Evolutionary conservation across 2,888 invertebrate genomes (phyloP).

Genomic region (Morpho helenor): DNA sequence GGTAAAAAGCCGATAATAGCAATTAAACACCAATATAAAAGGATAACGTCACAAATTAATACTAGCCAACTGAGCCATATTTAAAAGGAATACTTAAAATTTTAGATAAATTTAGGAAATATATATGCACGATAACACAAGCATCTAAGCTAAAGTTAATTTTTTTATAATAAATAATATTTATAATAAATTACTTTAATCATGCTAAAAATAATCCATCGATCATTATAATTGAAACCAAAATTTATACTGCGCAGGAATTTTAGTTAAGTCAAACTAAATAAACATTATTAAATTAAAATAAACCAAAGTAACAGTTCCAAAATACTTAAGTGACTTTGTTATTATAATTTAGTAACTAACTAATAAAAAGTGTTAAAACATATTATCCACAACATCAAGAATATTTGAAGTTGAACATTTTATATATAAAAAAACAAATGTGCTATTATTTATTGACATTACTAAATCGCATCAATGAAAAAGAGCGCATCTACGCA

Average conservation of each 20-base stretch:
- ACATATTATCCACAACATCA: slow-evolving; percentile 28
- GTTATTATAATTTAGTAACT: slow-evolving; percentile 13
- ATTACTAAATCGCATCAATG: no score
- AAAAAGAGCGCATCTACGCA: no score
- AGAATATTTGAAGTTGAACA: slow-evolving; percentile 31
- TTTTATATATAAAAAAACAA: not conserved
- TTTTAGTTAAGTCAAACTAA: not conserved
- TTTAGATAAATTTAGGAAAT: slow-evolving; percentile 13
- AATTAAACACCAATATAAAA: slow-evolving; percentile 25
- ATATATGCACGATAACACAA: slow-evolving; percentile 20
- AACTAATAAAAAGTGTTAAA: slow-evolving; percentile 18
- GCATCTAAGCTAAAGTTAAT: slow-evolving; percentile 25
- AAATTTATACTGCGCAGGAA: not conserved
- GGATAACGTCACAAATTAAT: slow-evolving; percentile 15
- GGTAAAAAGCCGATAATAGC: slow-evolving; percentile 62
- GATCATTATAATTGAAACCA: not conserved
- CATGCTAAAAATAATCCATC: slow-evolving; percentile 14
- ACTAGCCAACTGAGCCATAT: slow-evolving; percentile 21
- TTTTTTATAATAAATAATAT: slow-evolving; percentile 7
- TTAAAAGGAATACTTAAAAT: slow-evolving; percentile 8
- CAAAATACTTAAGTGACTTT: slow-evolving; percentile 21
- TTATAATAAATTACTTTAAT: slow-evolving; percentile 2
- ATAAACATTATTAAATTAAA: slow-evolving; percentile 5
- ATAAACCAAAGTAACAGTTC: slow-evolving; percentile 27
- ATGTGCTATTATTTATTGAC: no score